A percentile compares a stretch with the other conserved stretches of the same genome.
Conservation (phyloP, 1,140 invertebrate genomes). For the Platyscapa corneri region DNA sequence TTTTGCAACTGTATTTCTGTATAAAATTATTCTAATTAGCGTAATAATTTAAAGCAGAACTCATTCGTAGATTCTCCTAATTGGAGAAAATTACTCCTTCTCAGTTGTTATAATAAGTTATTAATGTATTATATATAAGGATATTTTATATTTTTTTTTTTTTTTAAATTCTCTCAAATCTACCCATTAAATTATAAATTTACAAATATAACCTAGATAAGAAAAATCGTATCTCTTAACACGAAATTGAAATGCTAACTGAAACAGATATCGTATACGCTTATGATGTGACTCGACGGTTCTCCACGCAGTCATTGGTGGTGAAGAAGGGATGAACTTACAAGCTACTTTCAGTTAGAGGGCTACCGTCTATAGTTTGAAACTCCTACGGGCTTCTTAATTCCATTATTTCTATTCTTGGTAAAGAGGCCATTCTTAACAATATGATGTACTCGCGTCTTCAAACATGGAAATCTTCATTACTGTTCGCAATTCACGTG, state of each 20-base stretch:
- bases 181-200: too few species aligned
- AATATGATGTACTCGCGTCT: constrained; percentile 20
- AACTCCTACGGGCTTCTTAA: constrained; percentile 71
- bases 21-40: too few species aligned
- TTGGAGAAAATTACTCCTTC: too few species aligned
- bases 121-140: too few species aligned
- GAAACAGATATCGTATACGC: constrained; percentile 44
- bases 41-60: too few species aligned
- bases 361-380: constrained; percentile 65
- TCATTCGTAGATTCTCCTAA: too few species aligned
- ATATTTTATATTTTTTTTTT: too few species aligned
- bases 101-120: too few species aligned
- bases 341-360: constrained; percentile 64
- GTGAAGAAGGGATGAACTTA: constrained; percentile 61
- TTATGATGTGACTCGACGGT: constrained; percentile 6
- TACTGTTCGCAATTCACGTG: neutral
- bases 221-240: too few species aligned
- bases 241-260: constrained; percentile 55
- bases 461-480: constrained; percentile 15
- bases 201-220: too few species aligned
- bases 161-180: too few species aligned
- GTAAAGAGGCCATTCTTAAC: constrained; percentile 53
- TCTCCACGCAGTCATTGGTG: constrained; percentile 47
- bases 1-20: too few species aligned
- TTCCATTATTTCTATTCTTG: constrained; percentile 69